Evolutionary conservation across 2,113 vertebrate species (phyloP).

Genomic region (Nibea coibor): DNA sequence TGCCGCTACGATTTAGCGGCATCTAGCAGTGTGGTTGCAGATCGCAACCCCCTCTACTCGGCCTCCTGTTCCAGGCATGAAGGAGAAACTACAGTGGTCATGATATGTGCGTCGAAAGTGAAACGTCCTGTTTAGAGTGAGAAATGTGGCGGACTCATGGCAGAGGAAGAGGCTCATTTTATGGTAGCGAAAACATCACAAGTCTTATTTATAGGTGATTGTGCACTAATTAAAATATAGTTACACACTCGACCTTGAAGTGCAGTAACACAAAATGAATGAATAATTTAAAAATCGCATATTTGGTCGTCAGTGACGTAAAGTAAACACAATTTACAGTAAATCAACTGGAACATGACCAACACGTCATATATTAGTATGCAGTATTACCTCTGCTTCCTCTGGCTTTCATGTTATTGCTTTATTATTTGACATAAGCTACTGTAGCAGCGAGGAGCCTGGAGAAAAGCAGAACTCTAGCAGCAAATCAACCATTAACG

Average conservation of each 20-base stretch:
- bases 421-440: slow-evolving; percentile 5
- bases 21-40: no score
- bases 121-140: no score
- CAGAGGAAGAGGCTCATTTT: no score
- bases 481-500: slow-evolving; percentile 27
- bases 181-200: no score
- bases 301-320: neutral
- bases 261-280: neutral
- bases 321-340: neutral
- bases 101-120: no score
- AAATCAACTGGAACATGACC: neutral
- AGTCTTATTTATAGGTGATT: no score
- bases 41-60: no score
- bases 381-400: neutral
- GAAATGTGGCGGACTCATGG: no score
- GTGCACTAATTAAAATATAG: no score
- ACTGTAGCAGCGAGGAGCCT: slow-evolving; percentile 2
- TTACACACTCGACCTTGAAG: neutral
- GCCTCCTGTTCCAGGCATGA: no score
- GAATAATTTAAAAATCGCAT: neutral
- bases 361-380: neutral
- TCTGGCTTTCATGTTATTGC: slow-evolving; percentile 29
- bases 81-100: no score
- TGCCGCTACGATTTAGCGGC: no score
- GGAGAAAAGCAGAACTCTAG: slow-evolving; percentile 14